Percentiles rank a stretch among this genome's conserved stretches.
Evolutionary conservation across 2,888 invertebrate genomes (phyloP).

Genomic region (Chalcis sispes): DNA sequence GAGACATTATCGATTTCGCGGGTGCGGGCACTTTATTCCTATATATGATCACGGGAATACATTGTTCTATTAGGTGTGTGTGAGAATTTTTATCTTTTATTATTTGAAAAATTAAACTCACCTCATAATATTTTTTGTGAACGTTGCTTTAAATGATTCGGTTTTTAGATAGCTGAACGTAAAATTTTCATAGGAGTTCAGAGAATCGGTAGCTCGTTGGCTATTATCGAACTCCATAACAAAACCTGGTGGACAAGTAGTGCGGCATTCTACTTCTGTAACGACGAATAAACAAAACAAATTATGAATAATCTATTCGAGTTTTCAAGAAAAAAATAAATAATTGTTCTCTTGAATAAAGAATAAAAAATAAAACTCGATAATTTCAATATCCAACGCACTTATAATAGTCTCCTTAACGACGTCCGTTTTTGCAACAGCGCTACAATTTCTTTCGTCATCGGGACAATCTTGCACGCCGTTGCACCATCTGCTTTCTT

Average conservation of each 20-base stretch:
- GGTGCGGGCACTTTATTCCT: no score
- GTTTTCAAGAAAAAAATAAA: no score
- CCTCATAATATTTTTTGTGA: conserved; percentile 16
- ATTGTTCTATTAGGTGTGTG: background rate
- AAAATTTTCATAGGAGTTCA: no score
- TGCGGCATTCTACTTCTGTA: conserved; percentile 35
- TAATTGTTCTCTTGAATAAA: no score
- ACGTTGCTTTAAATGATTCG: conserved; percentile 9
- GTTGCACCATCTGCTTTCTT: conserved; percentile 86
- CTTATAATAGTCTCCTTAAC: conserved; percentile 30
- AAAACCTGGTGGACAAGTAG: conserved; percentile 49
- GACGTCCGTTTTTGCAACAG: conserved; percentile 34
- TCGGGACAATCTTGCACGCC: conserved; percentile 89
- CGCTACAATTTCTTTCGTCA: conserved; percentile 84
- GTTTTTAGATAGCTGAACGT: no score
- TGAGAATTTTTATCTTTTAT: no score
- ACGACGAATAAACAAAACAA: background rate
- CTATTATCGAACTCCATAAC: background rate
- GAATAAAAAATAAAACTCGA: background rate
- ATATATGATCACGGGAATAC: background rate
- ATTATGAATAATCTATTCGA: no score
- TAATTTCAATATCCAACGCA: conserved; percentile 1
- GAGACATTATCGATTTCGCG: no score
- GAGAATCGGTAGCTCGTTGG: no score
- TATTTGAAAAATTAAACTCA: no score